Base-by-base conservation (phyloP, 2,797 vertebrate genomes). In the Falco concolor region DNA sequence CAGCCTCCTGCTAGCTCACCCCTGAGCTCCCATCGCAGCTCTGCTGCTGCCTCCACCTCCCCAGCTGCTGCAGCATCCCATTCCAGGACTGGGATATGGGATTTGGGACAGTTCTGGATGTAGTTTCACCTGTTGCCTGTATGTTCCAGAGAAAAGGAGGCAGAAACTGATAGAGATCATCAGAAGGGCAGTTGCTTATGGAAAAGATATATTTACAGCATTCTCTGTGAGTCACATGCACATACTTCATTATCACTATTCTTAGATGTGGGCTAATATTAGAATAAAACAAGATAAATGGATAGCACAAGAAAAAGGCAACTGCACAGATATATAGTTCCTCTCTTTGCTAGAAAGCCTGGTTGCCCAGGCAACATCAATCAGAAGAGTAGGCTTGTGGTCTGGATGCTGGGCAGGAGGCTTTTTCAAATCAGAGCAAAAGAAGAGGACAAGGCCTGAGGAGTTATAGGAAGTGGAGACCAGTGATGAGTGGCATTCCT, bases 1-100 rank as follows among this genome's bases (percentile, higher is more conserved):
- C 65, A 89, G 65, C 40, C n/a, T 70, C 30, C 38, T 69, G 59
- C 45, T 75, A 38, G 40, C 56, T 91, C 30, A 64, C 2, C 4
- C 5, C 19, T 86, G n/a, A 86, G 49, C 53, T 83, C 64, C 20
- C 19, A 45, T 25, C 50, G 74, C 40, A 32, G 72, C 40, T 90
- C 50, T 84, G 45, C 56, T 47, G 40, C 52, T 87, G 42, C 56
- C 21, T 52, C 17, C 45, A 40, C 24, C 7, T 25, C 24, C 6
- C 13, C 32, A 36, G 27, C 22, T 15, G 10, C 70, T 60, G 22
- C 63, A 82, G n/a, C 28, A 63, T 47, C 54, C n/a, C 40, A 22
- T 34, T 42, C 40, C 4, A 6, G 1, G 3, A 38, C 65, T 34
- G 56, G 52, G 22, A 59, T 0, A 0, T 34, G 36, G 38, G 22